phyloP scores from a whole-genome alignment of 2,113 vertebrate genomes.

The Corythaeola cristata region DNA sequence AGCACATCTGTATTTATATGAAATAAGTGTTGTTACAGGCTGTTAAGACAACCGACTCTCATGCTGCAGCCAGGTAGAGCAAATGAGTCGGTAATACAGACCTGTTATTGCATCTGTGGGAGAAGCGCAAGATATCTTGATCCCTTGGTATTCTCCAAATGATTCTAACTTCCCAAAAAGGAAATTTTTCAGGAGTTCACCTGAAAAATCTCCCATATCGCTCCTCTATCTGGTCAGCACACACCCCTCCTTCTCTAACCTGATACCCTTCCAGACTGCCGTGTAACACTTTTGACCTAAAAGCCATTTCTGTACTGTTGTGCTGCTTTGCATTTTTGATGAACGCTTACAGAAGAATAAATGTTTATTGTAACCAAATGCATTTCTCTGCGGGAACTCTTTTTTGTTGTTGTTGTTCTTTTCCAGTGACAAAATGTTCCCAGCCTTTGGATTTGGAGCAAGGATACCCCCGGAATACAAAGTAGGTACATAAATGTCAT shows the following conservation, averaged over 20 bases:
- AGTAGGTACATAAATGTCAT: conserved; percentile 75
- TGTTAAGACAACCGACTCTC: neutral
- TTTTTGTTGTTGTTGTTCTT: conserved; percentile 34
- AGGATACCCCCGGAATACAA: conserved; percentile 95
- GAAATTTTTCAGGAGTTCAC: neutral
- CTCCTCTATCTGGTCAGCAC: neutral
- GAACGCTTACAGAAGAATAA: neutral
- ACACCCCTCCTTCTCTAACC: neutral
- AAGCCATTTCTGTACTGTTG: neutral
- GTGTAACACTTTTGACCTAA: neutral
- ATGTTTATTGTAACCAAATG: neutral
- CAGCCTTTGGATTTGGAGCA: conserved; percentile 96
- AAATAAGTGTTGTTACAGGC: neutral
- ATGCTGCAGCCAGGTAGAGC: neutral
- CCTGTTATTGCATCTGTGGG: neutral
- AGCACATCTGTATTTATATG: neutral
- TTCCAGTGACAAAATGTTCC: conserved; percentile 98
- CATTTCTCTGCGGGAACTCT: neutral
- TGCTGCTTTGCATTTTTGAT: neutral
- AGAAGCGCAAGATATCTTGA: neutral
- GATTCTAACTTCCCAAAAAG: neutral
- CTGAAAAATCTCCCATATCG: neutral
- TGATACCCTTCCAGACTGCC: neutral
- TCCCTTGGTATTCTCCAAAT: neutral
- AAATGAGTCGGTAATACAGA: neutral